A percentile compares a stretch with the other conserved stretches of the same genome.
Evolutionary conservation across 2,113 vertebrate species (phyloP).

Genomic region (Brienomyrus longianalis): DNA sequence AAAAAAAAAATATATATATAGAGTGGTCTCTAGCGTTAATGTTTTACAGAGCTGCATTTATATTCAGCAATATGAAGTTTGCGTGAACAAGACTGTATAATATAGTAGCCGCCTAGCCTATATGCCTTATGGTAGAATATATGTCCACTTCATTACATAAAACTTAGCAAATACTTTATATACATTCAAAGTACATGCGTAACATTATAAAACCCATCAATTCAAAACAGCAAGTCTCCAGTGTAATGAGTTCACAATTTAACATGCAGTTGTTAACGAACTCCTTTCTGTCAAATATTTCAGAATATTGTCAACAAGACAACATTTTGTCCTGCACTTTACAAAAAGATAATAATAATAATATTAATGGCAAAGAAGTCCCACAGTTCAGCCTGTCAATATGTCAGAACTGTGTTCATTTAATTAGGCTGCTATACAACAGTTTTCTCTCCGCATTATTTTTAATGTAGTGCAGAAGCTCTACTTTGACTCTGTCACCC

Average conservation of each 20-base stretch:
- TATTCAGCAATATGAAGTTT: background rate
- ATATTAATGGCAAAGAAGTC: background rate
- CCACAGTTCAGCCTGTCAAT: background rate
- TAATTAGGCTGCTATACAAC: conserved; percentile 5
- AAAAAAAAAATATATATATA: too few relatives aligned
- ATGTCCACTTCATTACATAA: background rate
- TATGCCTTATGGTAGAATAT: background rate
- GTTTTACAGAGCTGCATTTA: background rate
- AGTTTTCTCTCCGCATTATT: background rate
- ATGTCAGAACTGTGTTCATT: background rate
- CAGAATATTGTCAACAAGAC: conserved; percentile 2
- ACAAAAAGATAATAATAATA: background rate
- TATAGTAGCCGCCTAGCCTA: background rate
- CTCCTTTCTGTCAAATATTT: background rate
- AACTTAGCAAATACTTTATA: background rate
- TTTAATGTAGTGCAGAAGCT: background rate
- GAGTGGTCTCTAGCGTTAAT: too few relatives aligned
- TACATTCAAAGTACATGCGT: background rate
- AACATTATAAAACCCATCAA: background rate
- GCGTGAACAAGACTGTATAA: background rate
- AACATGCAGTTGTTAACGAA: background rate
- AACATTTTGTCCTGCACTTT: background rate
- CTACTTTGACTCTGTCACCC: background rate
- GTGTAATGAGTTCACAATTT: background rate
- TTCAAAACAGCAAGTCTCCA: background rate